phyloP scores from a whole-genome alignment of 2,113 vertebrate genomes.

The Galbula dea region DNA sequence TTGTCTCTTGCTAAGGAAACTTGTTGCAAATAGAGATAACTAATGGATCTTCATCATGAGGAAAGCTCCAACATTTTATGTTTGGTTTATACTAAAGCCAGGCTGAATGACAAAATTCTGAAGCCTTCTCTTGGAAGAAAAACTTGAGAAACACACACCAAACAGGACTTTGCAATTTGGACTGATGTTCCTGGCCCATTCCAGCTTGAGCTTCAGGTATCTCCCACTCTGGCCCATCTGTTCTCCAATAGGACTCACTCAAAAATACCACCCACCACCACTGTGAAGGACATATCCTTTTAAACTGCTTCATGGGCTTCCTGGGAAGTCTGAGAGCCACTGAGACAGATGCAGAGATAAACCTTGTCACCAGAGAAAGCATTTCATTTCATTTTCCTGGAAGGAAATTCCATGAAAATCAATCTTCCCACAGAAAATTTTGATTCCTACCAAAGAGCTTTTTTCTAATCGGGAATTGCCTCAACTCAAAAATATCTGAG shows the following conservation, averaged over 20 bases:
- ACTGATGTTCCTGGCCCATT: background rate
- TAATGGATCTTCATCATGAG: background rate
- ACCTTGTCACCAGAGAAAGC: background rate
- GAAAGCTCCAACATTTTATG: background rate
- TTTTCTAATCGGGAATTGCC: background rate
- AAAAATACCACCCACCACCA: background rate
- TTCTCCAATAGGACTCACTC: background rate
- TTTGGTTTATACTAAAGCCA: background rate
- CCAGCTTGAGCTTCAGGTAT: background rate
- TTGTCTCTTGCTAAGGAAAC: background rate
- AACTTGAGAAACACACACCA: background rate
- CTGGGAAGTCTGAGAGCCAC: background rate
- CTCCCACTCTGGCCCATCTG: background rate
- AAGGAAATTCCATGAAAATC: conserved; percentile 50
- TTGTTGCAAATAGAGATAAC: background rate
- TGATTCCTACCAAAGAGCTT: background rate
- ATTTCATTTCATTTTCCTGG: conserved; percentile 29
- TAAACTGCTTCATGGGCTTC: background rate
- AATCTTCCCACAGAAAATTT: conserved; percentile 26
- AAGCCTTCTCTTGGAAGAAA: background rate
- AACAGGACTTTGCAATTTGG: background rate
- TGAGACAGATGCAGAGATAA: conserved; percentile 12
- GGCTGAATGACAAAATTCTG: background rate
- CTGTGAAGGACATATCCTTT: background rate
- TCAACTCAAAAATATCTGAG: background rate